Base-by-base conservation (phyloP, 2,113 vertebrate genomes). In the Phylloscopus trochiloides region DNA sequence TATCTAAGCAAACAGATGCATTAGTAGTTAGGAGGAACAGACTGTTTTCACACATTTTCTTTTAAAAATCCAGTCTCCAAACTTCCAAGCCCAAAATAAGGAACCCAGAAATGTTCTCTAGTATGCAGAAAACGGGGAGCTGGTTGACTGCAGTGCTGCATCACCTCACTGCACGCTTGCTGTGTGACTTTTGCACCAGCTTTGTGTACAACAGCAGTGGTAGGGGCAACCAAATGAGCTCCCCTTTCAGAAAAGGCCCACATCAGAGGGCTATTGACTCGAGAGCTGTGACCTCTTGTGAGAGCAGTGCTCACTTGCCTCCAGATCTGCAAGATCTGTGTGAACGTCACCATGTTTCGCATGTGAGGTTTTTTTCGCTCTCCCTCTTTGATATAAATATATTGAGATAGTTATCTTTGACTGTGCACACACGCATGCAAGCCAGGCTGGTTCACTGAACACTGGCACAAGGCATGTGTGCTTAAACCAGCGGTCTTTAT, bases 361-460 rank as follows among this genome's bases (percentile, higher is more conserved):
- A 86, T 92, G 72, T 3, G 4, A 86, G 67, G 29, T 1, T 40
- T 92, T 76, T 77, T 29, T 29, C 1, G 8, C 54, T 70, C n/a
- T 87, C 76, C 7, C 24, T 63, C 55, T 92, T 80, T 91, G 94
- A 83, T 96, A 90, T 79, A 73, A 93, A 90, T 91, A 71, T 76
- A 88, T 89, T 0, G 0, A 86, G 82, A 67, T 96, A 19, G 54
- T 88, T 95, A 92, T 90, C 96, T 95, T 86, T 29, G 58, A 29
- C 93, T 77, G 51, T 51, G 63, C 71, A 58, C 59, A 80, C 75
- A 93, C 1, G 1, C 85, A 79, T 55, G 85, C 71, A 43, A 43
- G 34, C 62, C 80, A 54, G 1, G 63, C 75, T 80, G 68, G 17
- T 67, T 94, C 83, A 48, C 94, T 86, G 73, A 72, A 42, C 74